Evolutionary conservation across 2,888 invertebrate species (phyloP), one percentile per base, ranked within the genome.

Genomic region (Hyles lineata): DNA sequence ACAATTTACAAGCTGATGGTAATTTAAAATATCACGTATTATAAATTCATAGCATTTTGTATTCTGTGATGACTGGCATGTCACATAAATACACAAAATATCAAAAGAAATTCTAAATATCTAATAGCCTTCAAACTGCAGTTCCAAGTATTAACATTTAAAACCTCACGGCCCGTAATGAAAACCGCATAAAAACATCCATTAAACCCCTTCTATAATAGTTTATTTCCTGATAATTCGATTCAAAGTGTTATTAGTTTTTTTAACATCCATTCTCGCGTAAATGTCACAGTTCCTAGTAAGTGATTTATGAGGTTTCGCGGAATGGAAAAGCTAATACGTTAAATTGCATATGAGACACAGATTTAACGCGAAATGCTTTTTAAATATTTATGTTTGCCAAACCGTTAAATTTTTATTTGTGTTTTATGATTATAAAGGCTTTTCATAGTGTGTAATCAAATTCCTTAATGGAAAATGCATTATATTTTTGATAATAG

Each of bases 201-300:
- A 55, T 55, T 55, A 55, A 55, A 55, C 55, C 55, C 55, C 19
- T 55, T 55, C n/a, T n/a, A n/a, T 55, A 55, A 55, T 55, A 55
- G 55, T 55, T 55, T 55, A 55, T 55, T 55, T 55, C 55, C 55
- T 55, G 55, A 55, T 55, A 55, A n/a, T 55, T 55, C 55, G 55
- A 55, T 55, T 55, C n/a, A n/a, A 19, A 52, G n/a, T 55, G 55
- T 1, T 55, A 55, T 55, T 55, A 55, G 55, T 19, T 55, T 55
- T 55, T 35, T 55, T 55, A 17, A 55, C 43, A 43, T 15, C 55
- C 17, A 7, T 55, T n/a, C 55, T 55, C 55, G 55, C n/a, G n/a
- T 55, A n/a, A 29, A 25, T 29, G 61, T 61, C 19, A 25, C 61
- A 25, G 61, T 61, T 61, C 61, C 8, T 29, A 29, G 29, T 15